Percentiles rank a stretch among this genome's conserved stretches.
phyloP scores from a whole-genome alignment of 2,888 invertebrate species.

The Cotesia congregata region DNA sequence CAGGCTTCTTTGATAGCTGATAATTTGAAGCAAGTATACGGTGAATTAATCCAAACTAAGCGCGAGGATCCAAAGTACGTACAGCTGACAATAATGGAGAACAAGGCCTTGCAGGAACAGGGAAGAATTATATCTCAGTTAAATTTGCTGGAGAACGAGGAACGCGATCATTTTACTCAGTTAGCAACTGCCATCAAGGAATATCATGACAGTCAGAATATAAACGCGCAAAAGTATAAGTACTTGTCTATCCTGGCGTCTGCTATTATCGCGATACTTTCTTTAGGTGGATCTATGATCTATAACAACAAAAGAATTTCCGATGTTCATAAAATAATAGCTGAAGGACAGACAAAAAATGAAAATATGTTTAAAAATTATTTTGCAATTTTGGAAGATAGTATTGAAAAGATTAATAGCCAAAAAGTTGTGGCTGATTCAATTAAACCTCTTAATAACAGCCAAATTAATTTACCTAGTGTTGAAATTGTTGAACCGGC shows the following conservation, averaged over 20 bases:
- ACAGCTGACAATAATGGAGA: conserved; percentile 64
- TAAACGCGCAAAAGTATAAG: conserved; percentile 65
- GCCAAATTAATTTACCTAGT: neutral
- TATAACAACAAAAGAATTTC: conserved; percentile 62
- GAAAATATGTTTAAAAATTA: conserved; percentile 51
- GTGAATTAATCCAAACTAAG: conserved; percentile 62
- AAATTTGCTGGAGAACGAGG: conserved; percentile 61
- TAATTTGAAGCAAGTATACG: conserved; percentile 63
- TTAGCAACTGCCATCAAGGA: conserved; percentile 67
- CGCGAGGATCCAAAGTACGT: conserved; percentile 66
- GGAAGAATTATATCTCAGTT: conserved; percentile 54
- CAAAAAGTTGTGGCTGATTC: neutral
- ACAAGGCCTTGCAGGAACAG: conserved; percentile 64
- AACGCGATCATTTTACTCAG: conserved; percentile 63
- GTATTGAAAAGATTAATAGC: conserved; percentile 20
- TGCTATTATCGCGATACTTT: conserved; percentile 59
- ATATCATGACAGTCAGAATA: conserved; percentile 65
- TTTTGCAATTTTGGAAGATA: conserved; percentile 48
- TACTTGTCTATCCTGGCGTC: conserved; percentile 66
- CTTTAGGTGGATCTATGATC: conserved; percentile 62
- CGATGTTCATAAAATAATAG: conserved; percentile 56
- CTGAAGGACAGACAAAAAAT: conserved; percentile 55
- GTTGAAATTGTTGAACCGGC: neutral
- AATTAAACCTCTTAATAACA: neutral
- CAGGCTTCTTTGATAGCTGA: conserved; percentile 53